A percentile compares a stretch with the other conserved stretches of the same genome.
These are phyloP conservation scores for Triplophysa rosa DNA, from an alignment of 2,113 vertebrate species.

Conservation along the genomic window DNA sequence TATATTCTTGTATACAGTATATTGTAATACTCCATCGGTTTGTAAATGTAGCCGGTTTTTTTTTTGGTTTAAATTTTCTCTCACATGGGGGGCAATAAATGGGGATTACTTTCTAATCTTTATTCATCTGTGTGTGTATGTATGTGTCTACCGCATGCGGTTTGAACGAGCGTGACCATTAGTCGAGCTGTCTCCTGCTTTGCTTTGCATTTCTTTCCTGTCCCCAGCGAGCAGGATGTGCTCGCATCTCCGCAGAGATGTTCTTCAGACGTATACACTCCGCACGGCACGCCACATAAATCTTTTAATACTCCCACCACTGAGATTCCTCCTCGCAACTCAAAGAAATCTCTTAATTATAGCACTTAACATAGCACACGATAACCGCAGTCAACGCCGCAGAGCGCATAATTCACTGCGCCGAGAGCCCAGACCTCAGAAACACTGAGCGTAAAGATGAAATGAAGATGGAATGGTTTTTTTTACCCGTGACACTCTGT, in stretches of 20 bases:
- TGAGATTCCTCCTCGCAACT: conserved; percentile 25
- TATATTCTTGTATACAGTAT: no score
- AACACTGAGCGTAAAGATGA: conserved; percentile 6
- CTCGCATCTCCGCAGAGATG: conserved; percentile 12
- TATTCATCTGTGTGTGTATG: conserved; percentile 3
- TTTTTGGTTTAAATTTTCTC: not conserved
- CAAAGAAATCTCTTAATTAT: conserved; percentile 42
- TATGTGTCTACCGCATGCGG: conserved; percentile 16
- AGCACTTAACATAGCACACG: conserved; percentile 39
- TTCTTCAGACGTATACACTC: conserved; percentile 21
- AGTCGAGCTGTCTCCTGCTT: conserved; percentile 55
- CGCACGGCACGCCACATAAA: conserved; percentile 24
- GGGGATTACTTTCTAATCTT: conserved; percentile 10
- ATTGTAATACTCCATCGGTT: no score
- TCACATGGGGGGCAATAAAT: not conserved
- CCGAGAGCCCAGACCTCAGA: conserved; percentile 15
- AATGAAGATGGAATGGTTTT: conserved; percentile 5
- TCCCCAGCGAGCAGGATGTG: conserved; percentile 10
- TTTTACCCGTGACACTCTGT: not conserved
- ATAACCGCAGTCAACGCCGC: conserved; percentile 16
- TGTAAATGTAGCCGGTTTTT: no score
- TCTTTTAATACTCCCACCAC: conserved; percentile 37
- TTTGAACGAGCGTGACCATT: conserved; percentile 20
- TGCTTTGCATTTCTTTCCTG: conserved; percentile 40
- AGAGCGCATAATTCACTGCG: conserved; percentile 35